Evolutionary conservation across 1,140 invertebrate species (phyloP).

Genomic region (Stratiolaelaps scimitus): DNA sequence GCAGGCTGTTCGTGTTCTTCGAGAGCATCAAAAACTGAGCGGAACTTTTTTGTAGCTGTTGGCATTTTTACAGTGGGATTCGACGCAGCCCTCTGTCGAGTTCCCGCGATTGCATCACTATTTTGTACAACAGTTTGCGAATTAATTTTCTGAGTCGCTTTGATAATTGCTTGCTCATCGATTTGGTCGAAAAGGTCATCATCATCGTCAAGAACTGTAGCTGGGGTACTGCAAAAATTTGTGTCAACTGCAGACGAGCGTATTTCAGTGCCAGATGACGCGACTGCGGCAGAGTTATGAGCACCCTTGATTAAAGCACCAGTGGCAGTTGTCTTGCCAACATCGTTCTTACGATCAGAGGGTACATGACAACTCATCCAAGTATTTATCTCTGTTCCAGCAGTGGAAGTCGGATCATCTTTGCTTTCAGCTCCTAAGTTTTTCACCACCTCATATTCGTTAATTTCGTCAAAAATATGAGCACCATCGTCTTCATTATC

Average conservation of each 20-base stretch:
- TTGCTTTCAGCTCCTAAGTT: too few species aligned
- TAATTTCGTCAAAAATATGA: too few species aligned
- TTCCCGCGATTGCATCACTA: not conserved
- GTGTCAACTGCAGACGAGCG: not conserved
- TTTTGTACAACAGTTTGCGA: not conserved
- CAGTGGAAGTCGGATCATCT: too few species aligned
- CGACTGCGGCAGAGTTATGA: not conserved
- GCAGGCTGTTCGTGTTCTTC: not conserved
- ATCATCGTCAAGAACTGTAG: not conserved
- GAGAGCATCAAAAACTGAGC: slow-evolving; percentile 18
- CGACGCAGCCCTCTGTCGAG: not conserved
- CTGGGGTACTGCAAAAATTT: not conserved
- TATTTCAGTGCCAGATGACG: not conserved
- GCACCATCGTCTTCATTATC: too few species aligned
- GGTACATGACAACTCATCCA: not conserved
- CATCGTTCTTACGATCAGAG: not conserved
- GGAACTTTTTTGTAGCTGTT: not conserved
- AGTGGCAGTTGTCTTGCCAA: not conserved
- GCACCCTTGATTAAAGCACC: not conserved
- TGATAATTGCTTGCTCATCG: not conserved
- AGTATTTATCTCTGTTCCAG: too few species aligned
- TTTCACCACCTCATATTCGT: too few species aligned
- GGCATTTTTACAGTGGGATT: not conserved
- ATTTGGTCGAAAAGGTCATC: not conserved
- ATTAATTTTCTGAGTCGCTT: not conserved